phyloP scores from a whole-genome alignment of 1,140 invertebrate species.

The Pseudachorutes palmiensis region DNA sequence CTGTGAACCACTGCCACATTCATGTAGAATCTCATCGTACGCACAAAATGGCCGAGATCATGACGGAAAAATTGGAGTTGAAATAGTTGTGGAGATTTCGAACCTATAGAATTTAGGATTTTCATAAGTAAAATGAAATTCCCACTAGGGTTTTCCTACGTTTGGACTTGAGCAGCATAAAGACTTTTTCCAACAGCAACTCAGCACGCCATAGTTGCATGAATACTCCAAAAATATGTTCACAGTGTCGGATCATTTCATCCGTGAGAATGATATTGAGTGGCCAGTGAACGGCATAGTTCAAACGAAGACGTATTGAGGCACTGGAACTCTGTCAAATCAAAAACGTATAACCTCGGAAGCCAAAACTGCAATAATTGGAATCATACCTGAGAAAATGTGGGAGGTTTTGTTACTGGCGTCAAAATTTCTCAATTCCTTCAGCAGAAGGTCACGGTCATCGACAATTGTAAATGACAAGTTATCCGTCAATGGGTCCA shows the following conservation, averaged over 20 bases:
- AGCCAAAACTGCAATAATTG: not conserved
- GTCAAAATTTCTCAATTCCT: not conserved
- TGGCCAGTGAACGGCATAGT: slow-evolving; percentile 32
- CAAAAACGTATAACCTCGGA: not conserved
- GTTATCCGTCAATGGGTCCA: not conserved
- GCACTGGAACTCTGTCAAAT: slow-evolving; percentile 25
- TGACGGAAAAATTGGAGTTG: slow-evolving; percentile 21
- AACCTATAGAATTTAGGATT: slow-evolving; percentile 8
- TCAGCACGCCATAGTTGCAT: slow-evolving; percentile 30
- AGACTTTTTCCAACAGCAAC: slow-evolving; percentile 22
- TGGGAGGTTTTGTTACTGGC: not conserved
- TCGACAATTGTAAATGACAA: slow-evolving; percentile 1
- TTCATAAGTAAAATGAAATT: not conserved
- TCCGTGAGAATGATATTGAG: slow-evolving; percentile 35
- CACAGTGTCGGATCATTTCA: slow-evolving; percentile 26
- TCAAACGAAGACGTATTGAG: slow-evolving; percentile 23
- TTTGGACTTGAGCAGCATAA: slow-evolving; percentile 25
- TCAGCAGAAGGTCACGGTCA: not conserved
- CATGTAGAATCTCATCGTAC: slow-evolving; percentile 27
- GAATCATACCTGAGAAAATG: not conserved
- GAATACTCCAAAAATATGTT: slow-evolving; percentile 26
- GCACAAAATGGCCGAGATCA: slow-evolving; percentile 32
- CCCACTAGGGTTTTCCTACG: slow-evolving; percentile 8
- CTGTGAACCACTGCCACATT: slow-evolving; percentile 33
- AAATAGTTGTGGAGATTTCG: slow-evolving; percentile 19